phyloP scores from a whole-genome alignment of 2,888 invertebrate genomes.

The Penaeus monodon region DNA sequence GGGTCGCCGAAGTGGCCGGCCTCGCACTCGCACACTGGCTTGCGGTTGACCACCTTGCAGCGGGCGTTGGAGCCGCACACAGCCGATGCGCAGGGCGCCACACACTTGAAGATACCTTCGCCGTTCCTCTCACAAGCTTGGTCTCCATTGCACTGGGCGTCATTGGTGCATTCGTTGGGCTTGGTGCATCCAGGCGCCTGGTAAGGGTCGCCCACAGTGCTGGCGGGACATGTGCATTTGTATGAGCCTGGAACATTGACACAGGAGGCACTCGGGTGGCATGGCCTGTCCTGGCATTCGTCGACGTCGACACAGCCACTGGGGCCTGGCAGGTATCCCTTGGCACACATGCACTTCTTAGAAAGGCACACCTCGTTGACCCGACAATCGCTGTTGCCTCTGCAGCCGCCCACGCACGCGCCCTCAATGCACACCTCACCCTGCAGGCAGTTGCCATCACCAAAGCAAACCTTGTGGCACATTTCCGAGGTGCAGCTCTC shows the following conservation, averaged over 20 bases:
- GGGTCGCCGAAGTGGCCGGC: slow-evolving; percentile 87
- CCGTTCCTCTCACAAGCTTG: slow-evolving; percentile 76
- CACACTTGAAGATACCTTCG: slow-evolving; percentile 76
- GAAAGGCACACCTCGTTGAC: slow-evolving; percentile 82
- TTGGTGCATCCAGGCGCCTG: slow-evolving; percentile 77
- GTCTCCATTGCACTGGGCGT: slow-evolving; percentile 82
- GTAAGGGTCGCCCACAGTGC: slow-evolving; percentile 80
- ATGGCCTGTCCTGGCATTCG: slow-evolving; percentile 78
- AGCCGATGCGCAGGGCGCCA: slow-evolving; percentile 81
- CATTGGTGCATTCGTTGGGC: slow-evolving; percentile 82
- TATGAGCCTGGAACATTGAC: slow-evolving; percentile 85
- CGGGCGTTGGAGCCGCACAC: slow-evolving; percentile 83
- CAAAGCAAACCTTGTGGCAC: slow-evolving; percentile 88
- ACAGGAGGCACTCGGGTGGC: slow-evolving; percentile 85
- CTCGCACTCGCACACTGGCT: slow-evolving; percentile 82
- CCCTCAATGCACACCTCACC: slow-evolving; percentile 90
- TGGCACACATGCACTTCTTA: slow-evolving; percentile 76
- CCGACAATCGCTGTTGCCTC: slow-evolving; percentile 83
- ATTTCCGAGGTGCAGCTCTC: slow-evolving; percentile 82
- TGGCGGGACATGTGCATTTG: slow-evolving; percentile 83
- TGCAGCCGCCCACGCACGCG: slow-evolving; percentile 86
- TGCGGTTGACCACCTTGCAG: slow-evolving; percentile 82
- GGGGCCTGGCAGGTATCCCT: slow-evolving; percentile 77
- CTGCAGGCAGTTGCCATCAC: slow-evolving; percentile 89
- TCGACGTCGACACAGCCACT: slow-evolving; percentile 85